phyloP scores from a whole-genome alignment of 92 coral and sea anemone species.

The Porites divaricata region DNA sequence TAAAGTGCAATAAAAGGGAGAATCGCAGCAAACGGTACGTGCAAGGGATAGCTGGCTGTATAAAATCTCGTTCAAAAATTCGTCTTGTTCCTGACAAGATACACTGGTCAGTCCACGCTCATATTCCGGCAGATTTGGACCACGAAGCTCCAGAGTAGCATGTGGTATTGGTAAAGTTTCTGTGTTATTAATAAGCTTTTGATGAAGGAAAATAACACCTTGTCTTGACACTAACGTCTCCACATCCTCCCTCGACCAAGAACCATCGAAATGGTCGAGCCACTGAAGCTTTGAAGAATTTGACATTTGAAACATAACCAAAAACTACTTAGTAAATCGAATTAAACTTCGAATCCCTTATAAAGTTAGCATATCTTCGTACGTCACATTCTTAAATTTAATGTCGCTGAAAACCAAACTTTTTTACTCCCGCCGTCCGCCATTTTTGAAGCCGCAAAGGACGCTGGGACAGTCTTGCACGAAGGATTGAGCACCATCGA shows the following conservation, averaged over 20 bases:
- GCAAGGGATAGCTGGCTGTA: constrained; percentile 85
- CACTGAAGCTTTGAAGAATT: constrained; percentile 74
- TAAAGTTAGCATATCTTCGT: neutral
- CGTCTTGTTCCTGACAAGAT: constrained; percentile 74
- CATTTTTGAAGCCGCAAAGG: constrained; percentile 22
- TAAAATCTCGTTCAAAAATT: constrained; percentile 79
- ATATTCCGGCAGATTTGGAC: constrained; percentile 82
- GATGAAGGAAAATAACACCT: constrained; percentile 80
- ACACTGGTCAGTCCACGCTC: constrained; percentile 72
- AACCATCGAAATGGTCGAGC: constrained; percentile 88
- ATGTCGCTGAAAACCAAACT: neutral
- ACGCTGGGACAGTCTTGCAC: neutral
- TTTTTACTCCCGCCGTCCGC: constrained; percentile 14
- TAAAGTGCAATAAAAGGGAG: constrained; percentile 81
- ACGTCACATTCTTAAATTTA: neutral
- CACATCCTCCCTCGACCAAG: constrained; percentile 83
- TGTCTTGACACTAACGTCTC: constrained; percentile 74
- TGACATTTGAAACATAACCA: constrained; percentile 27
- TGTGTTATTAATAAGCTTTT: constrained; percentile 81
- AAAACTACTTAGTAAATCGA: neutral
- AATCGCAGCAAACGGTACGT: constrained; percentile 76
- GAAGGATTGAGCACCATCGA: too few relatives aligned
- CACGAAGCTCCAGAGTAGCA: constrained; percentile 74
- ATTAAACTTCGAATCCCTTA: neutral
- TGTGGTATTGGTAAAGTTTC: constrained; percentile 74